Percentiles rank a stretch among this genome's conserved stretches.
Evolutionary conservation across 2,797 vertebrate genomes (phyloP).

Genomic region (Enoplosus armatus): DNA sequence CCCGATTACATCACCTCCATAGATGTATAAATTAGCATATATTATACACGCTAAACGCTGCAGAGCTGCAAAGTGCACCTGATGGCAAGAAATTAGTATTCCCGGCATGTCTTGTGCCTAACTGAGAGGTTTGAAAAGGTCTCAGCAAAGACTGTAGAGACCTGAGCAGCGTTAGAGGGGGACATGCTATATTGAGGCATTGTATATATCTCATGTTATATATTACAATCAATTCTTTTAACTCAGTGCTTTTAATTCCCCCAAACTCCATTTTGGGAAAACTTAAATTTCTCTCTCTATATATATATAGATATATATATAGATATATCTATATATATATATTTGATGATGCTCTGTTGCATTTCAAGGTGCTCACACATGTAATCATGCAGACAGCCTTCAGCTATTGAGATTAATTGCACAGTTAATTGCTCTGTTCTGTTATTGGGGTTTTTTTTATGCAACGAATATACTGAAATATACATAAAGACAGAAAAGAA

Average conservation of each 20-base stretch:
- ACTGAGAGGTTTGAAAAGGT: conserved; percentile 37
- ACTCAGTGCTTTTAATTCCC: neutral
- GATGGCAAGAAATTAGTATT: conserved; percentile 69
- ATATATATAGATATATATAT: no score
- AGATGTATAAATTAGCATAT: conserved; percentile 69
- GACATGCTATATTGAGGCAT: neutral
- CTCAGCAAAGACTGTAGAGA: conserved; percentile 9
- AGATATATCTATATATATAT: no score
- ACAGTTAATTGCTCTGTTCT: no score
- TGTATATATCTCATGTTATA: no score
- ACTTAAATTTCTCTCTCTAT: no score
- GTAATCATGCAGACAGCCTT: neutral
- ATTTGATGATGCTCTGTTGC: neutral
- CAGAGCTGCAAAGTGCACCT: conserved; percentile 57
- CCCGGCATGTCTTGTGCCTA: conserved; percentile 52
- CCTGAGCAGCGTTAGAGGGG: neutral
- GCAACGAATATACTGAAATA: no score
- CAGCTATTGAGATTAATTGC: no score
- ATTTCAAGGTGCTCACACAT: neutral
- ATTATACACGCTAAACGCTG: conserved; percentile 59
- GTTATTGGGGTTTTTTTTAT: no score
- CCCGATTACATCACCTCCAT: conserved; percentile 52
- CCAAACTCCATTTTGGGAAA: neutral
- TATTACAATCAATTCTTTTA: neutral
- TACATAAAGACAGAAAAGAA: no score